These are phyloP conservation scores for Struthidea cinerea DNA, from an alignment of 2,113 vertebrate species.

Conservation along the genomic window DNA sequence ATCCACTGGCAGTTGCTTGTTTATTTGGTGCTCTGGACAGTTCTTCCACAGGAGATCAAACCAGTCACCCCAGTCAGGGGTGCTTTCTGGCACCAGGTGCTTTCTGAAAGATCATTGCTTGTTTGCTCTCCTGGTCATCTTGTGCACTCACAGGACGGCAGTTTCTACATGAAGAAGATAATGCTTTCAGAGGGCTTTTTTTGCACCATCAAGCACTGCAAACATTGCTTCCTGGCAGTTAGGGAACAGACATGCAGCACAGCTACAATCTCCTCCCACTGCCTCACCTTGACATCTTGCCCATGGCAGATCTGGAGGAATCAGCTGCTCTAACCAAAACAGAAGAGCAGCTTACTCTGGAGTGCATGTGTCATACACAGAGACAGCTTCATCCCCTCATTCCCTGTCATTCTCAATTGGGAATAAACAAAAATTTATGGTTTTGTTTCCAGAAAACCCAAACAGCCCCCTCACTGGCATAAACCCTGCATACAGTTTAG, in stretches of 20 bases:
- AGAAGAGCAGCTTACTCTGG: background rate
- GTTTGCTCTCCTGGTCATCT: background rate
- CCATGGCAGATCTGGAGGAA: background rate
- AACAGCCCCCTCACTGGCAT: background rate
- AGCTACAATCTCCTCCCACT: background rate
- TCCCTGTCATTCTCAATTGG: background rate
- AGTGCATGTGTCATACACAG: background rate
- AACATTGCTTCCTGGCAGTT: background rate
- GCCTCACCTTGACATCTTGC: background rate
- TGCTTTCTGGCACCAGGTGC: background rate
- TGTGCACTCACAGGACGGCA: background rate
- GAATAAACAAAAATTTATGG: background rate
- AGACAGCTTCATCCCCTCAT: background rate
- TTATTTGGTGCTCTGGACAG: background rate
- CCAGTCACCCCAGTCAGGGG: background rate
- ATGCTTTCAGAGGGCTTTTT: background rate
- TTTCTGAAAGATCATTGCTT: background rate
- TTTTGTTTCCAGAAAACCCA: background rate
- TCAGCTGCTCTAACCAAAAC: background rate
- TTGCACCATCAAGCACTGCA: background rate
- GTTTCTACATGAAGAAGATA: background rate
- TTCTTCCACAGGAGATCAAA: background rate
- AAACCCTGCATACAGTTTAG: background rate
- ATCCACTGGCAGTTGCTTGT: background rate
- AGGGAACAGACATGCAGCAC: background rate